Evolutionary conservation across 2,113 vertebrate genomes (phyloP), one percentile per base, ranked within the genome.

Genomic region (Barbus barbus): DNA sequence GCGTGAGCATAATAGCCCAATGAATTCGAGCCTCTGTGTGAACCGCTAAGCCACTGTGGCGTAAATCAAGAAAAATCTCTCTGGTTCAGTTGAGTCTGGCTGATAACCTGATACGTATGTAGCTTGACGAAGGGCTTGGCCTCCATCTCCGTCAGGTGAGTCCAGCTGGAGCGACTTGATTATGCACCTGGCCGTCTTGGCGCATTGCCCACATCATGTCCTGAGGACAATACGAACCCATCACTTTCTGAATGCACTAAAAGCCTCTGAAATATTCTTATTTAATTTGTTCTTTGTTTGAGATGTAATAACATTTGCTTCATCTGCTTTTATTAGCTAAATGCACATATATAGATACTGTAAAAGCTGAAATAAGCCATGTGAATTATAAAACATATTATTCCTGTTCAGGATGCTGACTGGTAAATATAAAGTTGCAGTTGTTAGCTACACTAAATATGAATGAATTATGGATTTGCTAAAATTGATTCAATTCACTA

Each of bases 161-260:
- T 24, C 38, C 71, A 73, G 38, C 71, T 46, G 12, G 71, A 73
- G 71, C 13, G 22, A 26, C 71, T 46, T 44, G 41, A 46, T 73
- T 46, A 26, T 73, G 12, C 71, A 46, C 71, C 71, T 73, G 71
- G 71, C 38, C n/a, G n/a, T 73, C n/a, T 46, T 46, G 71, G 71
- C 41, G 3, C 3, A 3, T 26, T 73, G 71, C 38, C 71, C 71
- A 41, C 67, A 71, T 71, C 67, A 73, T 73, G 71, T 73, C 71
- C n/a, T n/a, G n/a, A 73, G 38, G 6, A 46, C n/a, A 1, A n/a
- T 26, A 73, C 41, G 46, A 46, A 24, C 71, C 71, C 33, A 71
- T 71, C 67, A 38, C 71, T n/a, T n/a, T 72, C 38, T 72, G 13
- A 71, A 71, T 22, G 9, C 22, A n/a, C n/a, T n/a, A n/a, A n/a